phyloP scores from a whole-genome alignment of 2,113 vertebrate genomes.

The human region DNA sequence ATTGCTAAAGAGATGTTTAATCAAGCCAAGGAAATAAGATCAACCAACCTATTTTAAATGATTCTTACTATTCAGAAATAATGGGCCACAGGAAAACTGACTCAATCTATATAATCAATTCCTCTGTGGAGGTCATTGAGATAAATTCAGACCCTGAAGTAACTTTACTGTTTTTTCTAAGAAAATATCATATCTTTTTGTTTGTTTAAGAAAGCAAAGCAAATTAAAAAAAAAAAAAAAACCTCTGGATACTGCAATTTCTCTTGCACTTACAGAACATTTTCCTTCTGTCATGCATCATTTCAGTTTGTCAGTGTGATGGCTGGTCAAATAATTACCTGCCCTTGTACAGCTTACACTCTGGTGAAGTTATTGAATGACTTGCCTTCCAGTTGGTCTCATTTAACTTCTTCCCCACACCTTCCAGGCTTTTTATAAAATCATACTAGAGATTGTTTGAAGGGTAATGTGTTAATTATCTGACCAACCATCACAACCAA shows the following conservation, averaged over 20 bases:
- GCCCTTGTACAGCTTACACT: too few relatives aligned
- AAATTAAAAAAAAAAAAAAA: background rate
- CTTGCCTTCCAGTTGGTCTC: background rate
- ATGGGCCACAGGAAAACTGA: background rate
- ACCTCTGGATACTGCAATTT: background rate
- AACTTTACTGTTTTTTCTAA: slow-evolving; percentile 86
- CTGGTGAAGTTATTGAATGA: background rate
- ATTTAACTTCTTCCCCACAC: background rate
- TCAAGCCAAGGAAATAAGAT: background rate
- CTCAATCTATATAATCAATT: background rate
- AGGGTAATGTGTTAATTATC: background rate
- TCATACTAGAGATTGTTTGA: background rate
- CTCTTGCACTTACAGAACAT: background rate
- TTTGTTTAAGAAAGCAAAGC: background rate
- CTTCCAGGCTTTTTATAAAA: background rate
- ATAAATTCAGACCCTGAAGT: slow-evolving; percentile 87
- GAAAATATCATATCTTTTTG: slow-evolving; percentile 87
- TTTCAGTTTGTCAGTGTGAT: background rate
- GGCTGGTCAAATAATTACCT: background rate
- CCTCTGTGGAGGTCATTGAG: slow-evolving; percentile 81
- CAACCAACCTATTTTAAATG: background rate
- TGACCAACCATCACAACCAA: background rate
- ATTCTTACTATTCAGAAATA: background rate
- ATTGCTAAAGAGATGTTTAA: background rate
- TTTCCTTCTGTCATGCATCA: background rate